Base-by-base conservation (phyloP, 2,888 invertebrate genomes). In the Pyrocoelia pectoralis region DNA sequence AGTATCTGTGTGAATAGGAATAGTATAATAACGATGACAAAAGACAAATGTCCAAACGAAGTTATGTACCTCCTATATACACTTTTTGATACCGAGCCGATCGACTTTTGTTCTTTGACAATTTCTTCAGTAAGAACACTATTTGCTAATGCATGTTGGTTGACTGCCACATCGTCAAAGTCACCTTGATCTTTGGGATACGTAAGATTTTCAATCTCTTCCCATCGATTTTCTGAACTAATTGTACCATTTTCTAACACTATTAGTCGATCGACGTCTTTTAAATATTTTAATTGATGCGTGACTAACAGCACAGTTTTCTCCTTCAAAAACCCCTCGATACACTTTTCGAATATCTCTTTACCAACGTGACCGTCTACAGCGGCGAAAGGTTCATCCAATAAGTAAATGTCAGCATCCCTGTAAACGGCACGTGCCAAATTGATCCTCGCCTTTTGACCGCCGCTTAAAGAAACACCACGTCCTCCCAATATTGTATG, bases 231-330 rank as follows among this genome's bases (percentile, higher is more conserved):
- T 3, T 87, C 86, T 0, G 87, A 84, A 0, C 83, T 83, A 72
- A 85, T 83, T 0, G 81, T 62, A 1, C 86, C 85, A 70, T 83
- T 84, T 73, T 84, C 84, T 38, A 86, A 71, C 49, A 88, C 78
- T 14, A 88, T 76, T 48, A 86, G 85, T 82, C 85, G 77, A 51
- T 82, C 78, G n/a, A 82, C 79, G 41, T 86, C 83, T 72, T 87
- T 88, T 6, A 92, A 82, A 70, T 91, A 93, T 77, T 95, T 94
- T 53, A 94, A 80, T 77, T 95, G 95, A 82, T 95, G 94, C 0
- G 94, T 95, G 2, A 93, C 89, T 59, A 94, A 81, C 50, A 94
- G 84, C 0, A 90, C 87, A 6, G 91, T 89, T 77, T 91, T 90
- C n/a, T 85, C 84, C 40, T 83, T 83, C 56, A 94, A 79, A 72